Conservation (phyloP, 2,113 vertebrate genomes). For the Macrotus californicus region DNA sequence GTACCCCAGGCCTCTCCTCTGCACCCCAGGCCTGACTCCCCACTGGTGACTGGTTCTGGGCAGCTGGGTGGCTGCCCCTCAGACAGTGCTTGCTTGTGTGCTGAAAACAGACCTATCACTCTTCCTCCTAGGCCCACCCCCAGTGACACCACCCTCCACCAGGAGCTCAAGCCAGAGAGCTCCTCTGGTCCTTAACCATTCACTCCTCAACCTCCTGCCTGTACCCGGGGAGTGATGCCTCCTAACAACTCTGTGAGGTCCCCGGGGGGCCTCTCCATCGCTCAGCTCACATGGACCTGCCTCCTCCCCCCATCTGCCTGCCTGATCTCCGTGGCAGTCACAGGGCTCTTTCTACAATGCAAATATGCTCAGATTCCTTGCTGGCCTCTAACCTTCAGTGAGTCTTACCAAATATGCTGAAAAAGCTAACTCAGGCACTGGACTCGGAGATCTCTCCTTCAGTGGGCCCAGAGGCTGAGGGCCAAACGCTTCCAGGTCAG, state of each 20-base stretch:
- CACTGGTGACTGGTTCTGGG: neutral
- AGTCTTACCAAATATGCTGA: neutral
- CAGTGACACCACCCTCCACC: neutral
- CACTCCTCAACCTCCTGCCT: neutral
- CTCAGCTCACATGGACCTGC: accelerated
- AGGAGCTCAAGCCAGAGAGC: neutral
- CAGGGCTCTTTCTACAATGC: neutral
- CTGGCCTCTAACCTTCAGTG: neutral
- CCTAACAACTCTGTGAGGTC: neutral
- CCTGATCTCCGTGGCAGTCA: neutral
- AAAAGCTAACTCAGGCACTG: neutral
- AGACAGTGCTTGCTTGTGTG: neutral
- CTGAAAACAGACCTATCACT: too few relatives aligned
- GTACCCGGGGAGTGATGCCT: neutral
- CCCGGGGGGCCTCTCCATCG: accelerated
- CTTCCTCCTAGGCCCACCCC: too few relatives aligned
- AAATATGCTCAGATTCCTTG: neutral
- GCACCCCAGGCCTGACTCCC: too few relatives aligned
- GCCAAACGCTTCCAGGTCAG: neutral
- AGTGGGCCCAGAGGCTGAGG: neutral
- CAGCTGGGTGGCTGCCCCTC: neutral
- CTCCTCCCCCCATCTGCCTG: neutral
- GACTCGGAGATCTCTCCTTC: neutral
- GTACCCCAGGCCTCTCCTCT: accelerated
- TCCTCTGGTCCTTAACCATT: accelerated